These are phyloP conservation scores for Luperina nickerlii DNA, from an alignment of 2,888 invertebrate genomes.

Conservation along the genomic window DNA sequence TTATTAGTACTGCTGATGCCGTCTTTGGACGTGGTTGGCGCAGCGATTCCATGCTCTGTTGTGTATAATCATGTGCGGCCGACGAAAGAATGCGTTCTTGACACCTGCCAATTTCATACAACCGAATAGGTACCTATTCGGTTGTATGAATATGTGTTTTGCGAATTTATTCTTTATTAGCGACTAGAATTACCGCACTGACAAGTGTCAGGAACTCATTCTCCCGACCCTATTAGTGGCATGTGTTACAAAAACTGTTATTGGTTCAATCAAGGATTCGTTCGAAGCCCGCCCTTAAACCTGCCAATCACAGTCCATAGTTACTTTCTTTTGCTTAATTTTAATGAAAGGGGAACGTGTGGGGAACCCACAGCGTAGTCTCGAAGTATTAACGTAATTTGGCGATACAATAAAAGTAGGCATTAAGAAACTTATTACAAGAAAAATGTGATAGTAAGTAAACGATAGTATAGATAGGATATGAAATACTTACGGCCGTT, in stretches of 20 bases:
- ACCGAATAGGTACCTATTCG: not conserved
- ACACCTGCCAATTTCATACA: too few species aligned
- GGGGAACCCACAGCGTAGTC: conserved; percentile 31
- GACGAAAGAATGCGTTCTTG: not conserved
- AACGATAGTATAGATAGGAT: conserved; percentile 61
- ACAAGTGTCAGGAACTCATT: not conserved
- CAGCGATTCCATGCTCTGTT: not conserved
- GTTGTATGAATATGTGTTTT: too few species aligned
- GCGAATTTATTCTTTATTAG: not conserved
- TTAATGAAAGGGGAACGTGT: conserved; percentile 22
- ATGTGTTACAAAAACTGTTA: conserved; percentile 10
- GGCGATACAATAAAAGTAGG: conserved; percentile 63
- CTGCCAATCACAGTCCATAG: conserved; percentile 29
- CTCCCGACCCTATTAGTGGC: not conserved
- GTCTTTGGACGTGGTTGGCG: not conserved
- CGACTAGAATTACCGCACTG: not conserved
- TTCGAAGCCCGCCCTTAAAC: conserved; percentile 16
- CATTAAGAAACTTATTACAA: conserved; percentile 62
- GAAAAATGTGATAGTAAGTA: conserved; percentile 67
- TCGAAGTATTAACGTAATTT: conserved; percentile 56
- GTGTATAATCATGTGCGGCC: conserved; percentile 1
- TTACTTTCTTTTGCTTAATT: conserved; percentile 38
- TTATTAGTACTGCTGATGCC: not conserved
- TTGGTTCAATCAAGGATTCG: conserved; percentile 26
- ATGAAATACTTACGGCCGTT: conserved; percentile 50